A percentile compares a stretch with the other conserved stretches of the same genome.
Evolutionary conservation across 1,140 invertebrate genomes (phyloP).

Genomic region (Hyphantria cunea): DNA sequence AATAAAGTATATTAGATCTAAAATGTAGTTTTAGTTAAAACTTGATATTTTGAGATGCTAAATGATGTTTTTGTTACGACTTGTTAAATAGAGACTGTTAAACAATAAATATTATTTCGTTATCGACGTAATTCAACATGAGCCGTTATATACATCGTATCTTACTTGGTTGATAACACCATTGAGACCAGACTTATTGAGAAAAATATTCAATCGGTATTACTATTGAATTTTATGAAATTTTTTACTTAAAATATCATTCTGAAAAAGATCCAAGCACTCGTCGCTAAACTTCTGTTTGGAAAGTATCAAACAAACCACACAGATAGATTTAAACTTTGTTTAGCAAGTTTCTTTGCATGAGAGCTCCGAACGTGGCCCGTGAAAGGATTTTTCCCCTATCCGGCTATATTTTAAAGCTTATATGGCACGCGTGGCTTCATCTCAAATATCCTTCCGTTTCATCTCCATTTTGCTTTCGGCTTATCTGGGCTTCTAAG

Average conservation of each 20-base stretch:
- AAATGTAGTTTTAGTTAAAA: too few relatives aligned
- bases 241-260: slow-evolving; percentile 17
- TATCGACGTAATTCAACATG: too few relatives aligned
- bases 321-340: slow-evolving; percentile 9
- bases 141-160: not conserved
- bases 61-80: too few relatives aligned
- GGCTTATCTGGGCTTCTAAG: slow-evolving; percentile 48
- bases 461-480: slow-evolving; percentile 62
- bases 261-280: slow-evolving; percentile 12
- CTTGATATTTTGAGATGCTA: too few relatives aligned
- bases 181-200: too few relatives aligned
- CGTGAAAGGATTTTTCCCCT: slow-evolving; percentile 41
- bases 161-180: too few relatives aligned
- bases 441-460: slow-evolving; percentile 50
- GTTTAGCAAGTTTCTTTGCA: slow-evolving; percentile 26
- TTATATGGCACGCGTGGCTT: slow-evolving; percentile 38
- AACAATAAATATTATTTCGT: too few relatives aligned
- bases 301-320: slow-evolving; percentile 9
- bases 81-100: too few relatives aligned
- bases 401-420: slow-evolving; percentile 53
- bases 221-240: not conserved
- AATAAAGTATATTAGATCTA: too few relatives aligned
- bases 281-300: slow-evolving; percentile 14
- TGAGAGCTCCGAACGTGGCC: slow-evolving; percentile 21
- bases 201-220: too few relatives aligned